A percentile compares a stretch with the other conserved stretches of the same genome.
phyloP scores from a whole-genome alignment of 2,797 vertebrate species.

The Phylloscopus collybita region DNA sequence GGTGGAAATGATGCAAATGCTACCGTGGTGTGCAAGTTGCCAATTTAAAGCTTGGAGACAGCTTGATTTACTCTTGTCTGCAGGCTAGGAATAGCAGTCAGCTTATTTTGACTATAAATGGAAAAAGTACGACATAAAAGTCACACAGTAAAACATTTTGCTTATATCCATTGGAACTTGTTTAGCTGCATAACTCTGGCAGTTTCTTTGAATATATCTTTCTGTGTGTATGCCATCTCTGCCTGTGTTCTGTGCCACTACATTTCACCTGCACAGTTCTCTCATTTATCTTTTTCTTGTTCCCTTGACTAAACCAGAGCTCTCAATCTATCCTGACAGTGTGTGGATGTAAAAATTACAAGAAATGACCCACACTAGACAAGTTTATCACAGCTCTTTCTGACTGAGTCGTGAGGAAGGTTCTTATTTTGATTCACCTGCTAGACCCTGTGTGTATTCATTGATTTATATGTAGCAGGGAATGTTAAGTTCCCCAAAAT shows the following conservation, averaged over 20 bases:
- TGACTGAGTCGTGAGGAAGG: conserved; percentile 17
- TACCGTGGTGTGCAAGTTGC: neutral
- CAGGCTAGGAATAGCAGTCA: neutral
- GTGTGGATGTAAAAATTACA: conserved; percentile 33
- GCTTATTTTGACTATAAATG: conserved; percentile 54
- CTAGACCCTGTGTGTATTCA: conserved; percentile 11
- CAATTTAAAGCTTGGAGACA: conserved; percentile 45
- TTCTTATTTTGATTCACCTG: conserved; percentile 43
- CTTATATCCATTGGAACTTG: conserved; percentile 30
- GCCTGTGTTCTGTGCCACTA: neutral
- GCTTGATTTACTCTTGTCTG: conserved; percentile 36
- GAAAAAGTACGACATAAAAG: neutral
- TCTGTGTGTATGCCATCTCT: neutral
- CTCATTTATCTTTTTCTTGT: conserved; percentile 31
- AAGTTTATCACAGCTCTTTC: conserved; percentile 44
- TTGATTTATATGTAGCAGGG: conserved; percentile 17
- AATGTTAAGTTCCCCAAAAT: neutral
- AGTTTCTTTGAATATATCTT: conserved; percentile 15
- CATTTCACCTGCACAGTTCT: neutral
- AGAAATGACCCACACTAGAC: conserved; percentile 34
- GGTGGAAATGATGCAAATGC: neutral
- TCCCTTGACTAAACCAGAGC: neutral
- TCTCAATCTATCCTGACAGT: conserved; percentile 38
- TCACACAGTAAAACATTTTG: conserved; percentile 39
- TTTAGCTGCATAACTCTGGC: conserved; percentile 1